phyloP scores from a whole-genome alignment of 2,113 vertebrate genomes.

The Theropithecus gelada region DNA sequence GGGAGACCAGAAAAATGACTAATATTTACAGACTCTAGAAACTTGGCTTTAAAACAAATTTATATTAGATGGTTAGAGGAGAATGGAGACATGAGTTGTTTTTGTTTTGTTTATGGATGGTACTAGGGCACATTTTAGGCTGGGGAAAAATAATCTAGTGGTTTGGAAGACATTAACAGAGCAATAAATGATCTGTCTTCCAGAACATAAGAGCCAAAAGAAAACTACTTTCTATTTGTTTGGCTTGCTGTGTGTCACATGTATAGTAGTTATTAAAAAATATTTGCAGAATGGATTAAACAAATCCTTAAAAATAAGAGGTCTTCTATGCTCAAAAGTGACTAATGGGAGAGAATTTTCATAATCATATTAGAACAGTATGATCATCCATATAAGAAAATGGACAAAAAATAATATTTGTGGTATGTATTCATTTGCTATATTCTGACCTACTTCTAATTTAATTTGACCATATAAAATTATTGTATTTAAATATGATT shows the following conservation, averaged over 20 bases:
- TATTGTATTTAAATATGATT: not conserved
- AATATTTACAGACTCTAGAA: conserved; percentile 19
- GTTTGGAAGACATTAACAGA: not conserved
- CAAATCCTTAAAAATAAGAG: not conserved
- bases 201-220: not conserved
- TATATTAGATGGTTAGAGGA: not conserved
- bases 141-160: not conserved
- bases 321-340: not conserved
- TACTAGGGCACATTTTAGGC: not conserved
- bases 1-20: conserved; percentile 37
- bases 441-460: not conserved
- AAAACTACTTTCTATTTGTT: not conserved
- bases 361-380: not conserved
- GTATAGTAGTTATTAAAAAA: not conserved
- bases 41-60: not conserved
- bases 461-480: not conserved
- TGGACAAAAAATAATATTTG: not conserved
- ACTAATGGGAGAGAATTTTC: not conserved
- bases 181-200: not conserved
- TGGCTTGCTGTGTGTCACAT: not conserved
- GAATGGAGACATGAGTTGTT: not conserved
- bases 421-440: not conserved
- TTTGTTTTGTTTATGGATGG: not conserved
- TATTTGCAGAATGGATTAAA: not conserved
- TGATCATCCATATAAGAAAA: not conserved